A percentile compares a stretch with the other conserved stretches of the same genome.
These are phyloP conservation scores for Danaus chrysippus DNA, from an alignment of 2,888 invertebrate genomes.

Conservation along the genomic window DNA sequence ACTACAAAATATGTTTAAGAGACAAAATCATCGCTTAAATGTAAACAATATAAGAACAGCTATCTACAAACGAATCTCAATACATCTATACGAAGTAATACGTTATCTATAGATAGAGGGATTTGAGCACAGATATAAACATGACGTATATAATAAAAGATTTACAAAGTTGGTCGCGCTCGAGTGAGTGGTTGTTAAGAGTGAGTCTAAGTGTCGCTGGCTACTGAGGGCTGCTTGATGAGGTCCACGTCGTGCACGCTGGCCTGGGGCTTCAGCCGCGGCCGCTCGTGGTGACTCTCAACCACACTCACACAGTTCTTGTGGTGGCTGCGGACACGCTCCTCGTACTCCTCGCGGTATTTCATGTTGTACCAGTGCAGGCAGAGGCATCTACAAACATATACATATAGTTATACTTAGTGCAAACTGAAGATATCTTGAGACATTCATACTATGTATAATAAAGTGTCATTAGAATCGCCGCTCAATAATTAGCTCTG, in stretches of 20 bases:
- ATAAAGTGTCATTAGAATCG: no score
- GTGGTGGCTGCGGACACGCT: slow-evolving; percentile 62
- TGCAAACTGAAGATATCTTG: neutral
- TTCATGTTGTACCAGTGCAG: slow-evolving; percentile 80
- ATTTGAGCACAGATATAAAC: slow-evolving; percentile 11
- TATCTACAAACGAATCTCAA: slow-evolving; percentile 9
- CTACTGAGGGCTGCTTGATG: slow-evolving; percentile 71
- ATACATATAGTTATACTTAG: neutral
- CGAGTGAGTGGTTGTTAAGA: slow-evolving; percentile 20
- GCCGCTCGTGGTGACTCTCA: slow-evolving; percentile 54
- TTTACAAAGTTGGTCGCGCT: slow-evolving; percentile 12
- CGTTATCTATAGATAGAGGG: slow-evolving; percentile 22
- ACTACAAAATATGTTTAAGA: slow-evolving; percentile 20
- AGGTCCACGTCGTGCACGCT: slow-evolving; percentile 80
- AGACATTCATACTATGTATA: neutral
- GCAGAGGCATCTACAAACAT: slow-evolving; percentile 80
- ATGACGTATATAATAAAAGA: slow-evolving; percentile 12
- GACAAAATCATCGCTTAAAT: slow-evolving; percentile 15
- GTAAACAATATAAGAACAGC: slow-evolving; percentile 9
- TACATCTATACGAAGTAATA: slow-evolving; percentile 6
- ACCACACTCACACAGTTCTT: slow-evolving; percentile 73
- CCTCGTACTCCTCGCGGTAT: slow-evolving; percentile 63
- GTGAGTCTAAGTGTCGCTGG: slow-evolving; percentile 68
- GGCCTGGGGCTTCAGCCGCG: slow-evolving; percentile 61
- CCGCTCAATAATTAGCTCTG: no score